phyloP scores from a whole-genome alignment of 2,113 vertebrate species.

The Chamaetylas fuelleborni region DNA sequence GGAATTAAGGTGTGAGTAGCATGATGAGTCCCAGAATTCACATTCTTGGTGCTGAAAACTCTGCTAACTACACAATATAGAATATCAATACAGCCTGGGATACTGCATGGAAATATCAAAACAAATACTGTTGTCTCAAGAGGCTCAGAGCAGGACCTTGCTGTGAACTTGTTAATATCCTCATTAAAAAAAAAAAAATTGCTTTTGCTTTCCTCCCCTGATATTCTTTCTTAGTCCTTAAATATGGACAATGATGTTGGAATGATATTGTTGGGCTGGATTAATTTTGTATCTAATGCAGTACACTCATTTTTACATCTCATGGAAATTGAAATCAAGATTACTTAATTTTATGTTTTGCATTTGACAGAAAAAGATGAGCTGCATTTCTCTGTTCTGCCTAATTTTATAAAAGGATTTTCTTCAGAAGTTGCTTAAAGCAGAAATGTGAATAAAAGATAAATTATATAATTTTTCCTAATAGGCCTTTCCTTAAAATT shows the following conservation, averaged over 20 bases:
- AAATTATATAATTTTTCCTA: not conserved
- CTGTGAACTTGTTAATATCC: not conserved
- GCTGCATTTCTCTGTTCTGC: not conserved
- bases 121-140: not conserved
- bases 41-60: not conserved
- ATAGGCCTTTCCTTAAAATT: not conserved
- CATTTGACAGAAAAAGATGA: not conserved
- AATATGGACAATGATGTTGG: not conserved
- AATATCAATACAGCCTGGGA: not conserved
- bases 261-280: not conserved
- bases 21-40: accelerated
- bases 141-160: not conserved
- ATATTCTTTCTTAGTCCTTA: not conserved
- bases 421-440: not conserved
- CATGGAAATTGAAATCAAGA: not conserved
- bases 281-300: not conserved
- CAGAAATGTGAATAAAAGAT: not conserved
- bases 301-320: not conserved
- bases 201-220: accelerated
- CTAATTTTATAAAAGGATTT: not conserved
- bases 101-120: not conserved
- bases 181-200: not conserved
- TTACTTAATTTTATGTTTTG: not conserved
- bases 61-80: not conserved
- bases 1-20: not conserved